A percentile compares a stretch with the other conserved stretches of the same genome.
phyloP scores from a whole-genome alignment of 2,113 vertebrate species.

The Pelobates fuscus region DNA sequence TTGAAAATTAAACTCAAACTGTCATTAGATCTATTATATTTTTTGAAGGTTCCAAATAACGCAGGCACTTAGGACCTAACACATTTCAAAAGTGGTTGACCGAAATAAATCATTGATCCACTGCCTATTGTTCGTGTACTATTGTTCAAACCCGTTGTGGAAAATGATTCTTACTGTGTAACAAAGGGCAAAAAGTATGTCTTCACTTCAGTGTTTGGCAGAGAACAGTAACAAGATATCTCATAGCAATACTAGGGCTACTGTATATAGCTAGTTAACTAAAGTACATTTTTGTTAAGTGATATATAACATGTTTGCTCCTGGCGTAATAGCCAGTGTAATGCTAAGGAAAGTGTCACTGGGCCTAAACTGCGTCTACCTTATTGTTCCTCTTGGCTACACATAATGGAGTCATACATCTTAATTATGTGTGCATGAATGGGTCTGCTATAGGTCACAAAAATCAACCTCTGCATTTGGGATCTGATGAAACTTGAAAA shows the following conservation, averaged over 20 bases:
- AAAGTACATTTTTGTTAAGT: conserved; percentile 37
- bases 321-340: conserved; percentile 16
- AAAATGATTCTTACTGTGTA: too few species aligned
- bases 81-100: too few species aligned
- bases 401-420: conserved; percentile 54
- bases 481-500: conserved; percentile 29
- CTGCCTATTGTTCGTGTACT: too few species aligned
- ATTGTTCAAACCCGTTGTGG: too few species aligned
- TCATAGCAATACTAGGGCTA: background rate
- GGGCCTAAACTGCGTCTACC: background rate
- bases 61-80: too few species aligned
- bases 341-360: conserved; percentile 39
- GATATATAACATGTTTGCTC: background rate
- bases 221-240: background rate
- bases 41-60: too few species aligned
- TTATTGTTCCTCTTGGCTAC: conserved; percentile 50
- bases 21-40: too few species aligned
- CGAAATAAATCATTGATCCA: too few species aligned
- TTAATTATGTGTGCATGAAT: conserved; percentile 54
- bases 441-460: conserved; percentile 54
- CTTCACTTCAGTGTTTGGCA: too few species aligned
- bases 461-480: conserved; percentile 38
- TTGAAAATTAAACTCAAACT: too few species aligned
- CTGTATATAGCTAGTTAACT: conserved; percentile 8
- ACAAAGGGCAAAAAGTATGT: too few species aligned